Conservation (phyloP, 2,113 vertebrate genomes). For the Callipepla californica region DNA sequence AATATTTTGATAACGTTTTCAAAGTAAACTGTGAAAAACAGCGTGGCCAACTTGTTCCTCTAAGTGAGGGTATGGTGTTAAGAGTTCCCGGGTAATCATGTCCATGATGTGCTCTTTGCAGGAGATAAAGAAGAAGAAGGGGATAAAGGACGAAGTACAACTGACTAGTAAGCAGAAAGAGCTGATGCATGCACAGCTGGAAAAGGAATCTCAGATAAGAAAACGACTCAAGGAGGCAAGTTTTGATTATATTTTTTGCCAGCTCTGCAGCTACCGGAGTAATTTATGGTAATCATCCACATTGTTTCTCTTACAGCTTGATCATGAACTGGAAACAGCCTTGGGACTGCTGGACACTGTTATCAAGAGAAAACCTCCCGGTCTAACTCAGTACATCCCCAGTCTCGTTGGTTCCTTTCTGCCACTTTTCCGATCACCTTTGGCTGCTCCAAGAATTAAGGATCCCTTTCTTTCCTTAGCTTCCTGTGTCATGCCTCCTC, state of each 20-base stretch:
- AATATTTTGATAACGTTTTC: background rate
- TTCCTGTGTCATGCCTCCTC: conserved; percentile 87
- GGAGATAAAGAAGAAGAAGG: conserved; percentile 98
- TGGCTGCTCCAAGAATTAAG: conserved; percentile 90
- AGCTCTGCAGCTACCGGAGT: background rate
- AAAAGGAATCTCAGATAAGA: conserved; percentile 89
- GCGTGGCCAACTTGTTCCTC: background rate
- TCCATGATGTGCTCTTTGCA: conserved; percentile 45
- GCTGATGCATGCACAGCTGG: conserved; percentile 91
- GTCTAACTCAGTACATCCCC: conserved; percentile 90
- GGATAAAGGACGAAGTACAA: conserved; percentile 95
- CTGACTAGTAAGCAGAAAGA: conserved; percentile 96
- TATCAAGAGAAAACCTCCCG: conserved; percentile 82
- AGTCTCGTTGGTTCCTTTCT: conserved; percentile 85
- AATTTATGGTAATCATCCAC: background rate
- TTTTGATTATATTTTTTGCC: background rate
- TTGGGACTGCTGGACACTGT: conserved; percentile 85
- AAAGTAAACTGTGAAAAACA: background rate
- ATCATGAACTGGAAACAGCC: conserved; percentile 84
- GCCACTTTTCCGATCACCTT: conserved; percentile 90
- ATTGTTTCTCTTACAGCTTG: conserved; percentile 81
- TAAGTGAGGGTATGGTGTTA: background rate
- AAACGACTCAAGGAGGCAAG: conserved; percentile 86
- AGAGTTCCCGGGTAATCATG: background rate
- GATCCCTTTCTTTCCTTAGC: conserved; percentile 87